Base-by-base conservation (phyloP, 2,113 vertebrate genomes). In the Phoxinus phoxinus region DNA sequence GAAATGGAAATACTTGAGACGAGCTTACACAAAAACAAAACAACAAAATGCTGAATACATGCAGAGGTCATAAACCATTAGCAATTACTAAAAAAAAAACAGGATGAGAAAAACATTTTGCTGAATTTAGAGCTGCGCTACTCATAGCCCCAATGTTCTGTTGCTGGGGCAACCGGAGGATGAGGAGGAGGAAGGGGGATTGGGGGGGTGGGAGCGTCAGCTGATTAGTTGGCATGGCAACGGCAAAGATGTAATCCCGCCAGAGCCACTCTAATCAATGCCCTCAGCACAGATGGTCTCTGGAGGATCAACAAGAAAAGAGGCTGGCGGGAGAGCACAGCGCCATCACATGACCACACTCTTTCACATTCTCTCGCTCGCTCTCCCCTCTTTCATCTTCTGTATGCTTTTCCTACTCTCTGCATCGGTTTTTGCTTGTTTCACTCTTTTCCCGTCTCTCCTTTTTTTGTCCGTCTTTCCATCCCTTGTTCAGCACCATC, bases 191-290 rank as follows among this genome's bases (percentile, higher is more conserved):
- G 74, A 73, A 46, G 46, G 85, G 86, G 84, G 83, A 78, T 10
- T 44, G 79, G 56, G 30, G 69, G 59, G 44, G 37, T 76, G 56
- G 85, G 58, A 73, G 25, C 1, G 97, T 98, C 98, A 99, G 98
- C 97, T 99, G 98, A 99, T 99, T 99, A 98, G 98, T 99, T 98
- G 98, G 97, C 98, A 99, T 99, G 96, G 98, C 97, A 99, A 99
- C 98, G 96, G 96, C 96, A 98, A 97, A 99, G 96, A 98, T 99
- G 97, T 99, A 99, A 99, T 99, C 97, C 98, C 97, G 96, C 95
- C 96, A 99, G 98, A 99, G 97, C 96, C 95, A 97, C 97, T 99
- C 98, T 99, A 99, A 99, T 99, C 98, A 99, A 98, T 99, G 98
- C 98, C 97, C 97, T 96, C 96, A 97, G 97, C 96, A 95, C 98